Percentiles rank a stretch among this genome's conserved stretches.
Evolutionary conservation across 2,113 vertebrate genomes (phyloP).

Genomic region (Rhea pennata): DNA sequence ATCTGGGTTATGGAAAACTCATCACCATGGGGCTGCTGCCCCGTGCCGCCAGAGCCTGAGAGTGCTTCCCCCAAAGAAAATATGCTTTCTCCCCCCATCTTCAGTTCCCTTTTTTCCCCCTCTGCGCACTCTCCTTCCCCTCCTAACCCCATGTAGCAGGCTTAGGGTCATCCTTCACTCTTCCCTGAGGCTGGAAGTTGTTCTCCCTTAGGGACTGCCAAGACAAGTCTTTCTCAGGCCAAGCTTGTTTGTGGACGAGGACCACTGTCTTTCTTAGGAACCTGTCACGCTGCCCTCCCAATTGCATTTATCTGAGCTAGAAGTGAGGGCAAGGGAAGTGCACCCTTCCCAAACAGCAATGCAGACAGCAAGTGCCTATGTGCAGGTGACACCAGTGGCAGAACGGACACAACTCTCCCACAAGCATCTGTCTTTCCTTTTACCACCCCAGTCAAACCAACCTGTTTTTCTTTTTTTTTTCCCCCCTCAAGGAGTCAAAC

Average conservation of each 20-base stretch:
- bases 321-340: fast-evolving
- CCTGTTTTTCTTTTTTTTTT: too few relatives aligned
- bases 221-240: fast-evolving
- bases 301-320: fast-evolving
- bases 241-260: fast-evolving
- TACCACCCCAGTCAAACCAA: not conserved
- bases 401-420: not conserved
- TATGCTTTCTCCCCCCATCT: fast-evolving
- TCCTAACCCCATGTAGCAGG: fast-evolving
- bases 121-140: fast-evolving
- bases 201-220: not conserved
- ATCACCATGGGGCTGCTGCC: not conserved
- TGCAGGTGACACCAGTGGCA: fast-evolving
- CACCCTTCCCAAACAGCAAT: fast-evolving
- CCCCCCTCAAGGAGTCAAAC: not conserved
- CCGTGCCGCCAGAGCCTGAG: too few relatives aligned
- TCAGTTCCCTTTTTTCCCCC: not conserved
- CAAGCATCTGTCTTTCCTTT: not conserved
- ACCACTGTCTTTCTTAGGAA: fast-evolving
- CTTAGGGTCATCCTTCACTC: fast-evolving
- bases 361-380: too few relatives aligned
- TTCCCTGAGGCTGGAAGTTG: fast-evolving
- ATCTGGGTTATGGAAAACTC: not conserved
- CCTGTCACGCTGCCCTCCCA: not conserved
- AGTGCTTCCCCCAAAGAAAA: not conserved